These are phyloP conservation scores for Cosmia trapezina DNA, from an alignment of 2,888 invertebrate genomes.

Conservation along the genomic window DNA sequence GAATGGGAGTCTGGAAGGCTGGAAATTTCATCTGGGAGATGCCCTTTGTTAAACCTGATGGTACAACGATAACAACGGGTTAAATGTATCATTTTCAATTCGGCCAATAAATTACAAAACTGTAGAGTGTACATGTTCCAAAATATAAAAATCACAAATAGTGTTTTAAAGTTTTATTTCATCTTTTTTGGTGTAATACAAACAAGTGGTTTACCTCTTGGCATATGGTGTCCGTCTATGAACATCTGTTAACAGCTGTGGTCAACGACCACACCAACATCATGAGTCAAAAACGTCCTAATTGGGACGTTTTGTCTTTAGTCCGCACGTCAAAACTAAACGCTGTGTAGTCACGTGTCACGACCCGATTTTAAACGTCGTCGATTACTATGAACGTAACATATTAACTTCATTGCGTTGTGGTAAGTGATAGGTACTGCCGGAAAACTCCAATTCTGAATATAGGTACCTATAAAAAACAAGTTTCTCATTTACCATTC, in stretches of 20 bases:
- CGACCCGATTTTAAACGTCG: too few relatives aligned
- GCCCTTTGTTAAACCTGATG: constrained; percentile 37
- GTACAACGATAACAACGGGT: constrained; percentile 25
- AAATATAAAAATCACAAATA: too few relatives aligned
- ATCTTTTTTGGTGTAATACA: neutral
- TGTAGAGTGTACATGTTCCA: too few relatives aligned
- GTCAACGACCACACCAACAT: too few relatives aligned
- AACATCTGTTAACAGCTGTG: neutral
- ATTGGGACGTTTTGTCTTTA: too few relatives aligned
- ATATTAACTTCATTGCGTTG: too few relatives aligned
- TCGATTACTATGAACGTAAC: too few relatives aligned
- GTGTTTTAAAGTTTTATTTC: neutral
- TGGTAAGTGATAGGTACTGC: too few relatives aligned
- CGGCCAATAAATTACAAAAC: constrained; percentile 6
- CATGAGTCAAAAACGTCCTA: too few relatives aligned
- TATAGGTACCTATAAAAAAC: neutral
- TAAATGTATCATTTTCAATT: constrained; percentile 38
- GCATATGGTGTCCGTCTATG: neutral
- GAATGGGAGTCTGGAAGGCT: constrained; percentile 19
- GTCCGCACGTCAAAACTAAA: too few relatives aligned
- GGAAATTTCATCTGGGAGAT: constrained; percentile 29
- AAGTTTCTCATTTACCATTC: neutral
- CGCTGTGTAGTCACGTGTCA: too few relatives aligned
- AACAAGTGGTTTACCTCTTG: neutral
- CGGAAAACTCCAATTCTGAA: too few relatives aligned